Conservation (phyloP, 92 coral and sea anemone species). For the Isaurus tuberculatus region DNA sequence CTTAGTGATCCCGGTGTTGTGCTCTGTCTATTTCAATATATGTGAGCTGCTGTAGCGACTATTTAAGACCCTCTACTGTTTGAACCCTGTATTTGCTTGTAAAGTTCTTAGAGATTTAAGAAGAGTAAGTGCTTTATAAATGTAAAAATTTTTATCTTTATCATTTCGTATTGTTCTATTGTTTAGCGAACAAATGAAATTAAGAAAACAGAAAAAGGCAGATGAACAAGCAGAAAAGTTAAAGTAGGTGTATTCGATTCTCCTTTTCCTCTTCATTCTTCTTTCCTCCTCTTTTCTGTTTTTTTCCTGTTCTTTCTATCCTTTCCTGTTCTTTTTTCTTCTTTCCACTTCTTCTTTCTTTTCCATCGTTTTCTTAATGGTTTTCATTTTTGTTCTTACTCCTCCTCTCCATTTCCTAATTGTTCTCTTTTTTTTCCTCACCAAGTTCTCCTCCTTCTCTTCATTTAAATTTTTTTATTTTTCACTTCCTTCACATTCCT, state of each 20-base stretch:
- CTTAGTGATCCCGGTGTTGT: too few relatives aligned
- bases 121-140: too few relatives aligned
- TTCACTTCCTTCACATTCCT: background rate
- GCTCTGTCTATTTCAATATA: too few relatives aligned
- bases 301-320: background rate
- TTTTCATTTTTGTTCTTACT: background rate
- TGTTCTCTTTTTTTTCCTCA: background rate
- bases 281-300: background rate
- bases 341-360: background rate
- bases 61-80: too few relatives aligned
- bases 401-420: background rate
- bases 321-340: background rate
- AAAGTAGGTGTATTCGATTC: constrained; percentile 57
- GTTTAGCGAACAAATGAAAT: constrained; percentile 79
- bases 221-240: constrained; percentile 92
- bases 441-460: background rate
- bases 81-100: too few relatives aligned
- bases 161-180: background rate
- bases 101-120: too few relatives aligned
- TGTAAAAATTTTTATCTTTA: too few relatives aligned
- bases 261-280: background rate
- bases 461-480: background rate
- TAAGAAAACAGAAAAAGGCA: constrained; percentile 83
- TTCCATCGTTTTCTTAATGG: background rate
- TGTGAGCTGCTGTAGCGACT: too few relatives aligned